Conservation (phyloP, 2,797 vertebrate genomes). For the Hafferia zeledoni region DNA sequence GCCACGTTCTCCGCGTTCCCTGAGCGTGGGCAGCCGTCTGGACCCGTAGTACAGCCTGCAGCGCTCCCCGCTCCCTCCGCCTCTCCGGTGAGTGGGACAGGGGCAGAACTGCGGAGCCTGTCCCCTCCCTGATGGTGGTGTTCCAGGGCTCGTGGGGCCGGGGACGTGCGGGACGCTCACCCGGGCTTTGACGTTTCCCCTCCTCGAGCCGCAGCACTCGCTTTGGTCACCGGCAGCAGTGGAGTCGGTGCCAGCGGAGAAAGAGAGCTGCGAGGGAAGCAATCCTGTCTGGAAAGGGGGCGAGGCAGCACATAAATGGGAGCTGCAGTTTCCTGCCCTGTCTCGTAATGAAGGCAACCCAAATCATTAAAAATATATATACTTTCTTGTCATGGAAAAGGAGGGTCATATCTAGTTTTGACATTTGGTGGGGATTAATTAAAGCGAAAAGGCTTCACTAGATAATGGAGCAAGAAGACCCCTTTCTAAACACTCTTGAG, state of each 20-base stretch:
- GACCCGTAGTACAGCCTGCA: not conserved
- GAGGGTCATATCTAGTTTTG: slow-evolving; percentile 6
- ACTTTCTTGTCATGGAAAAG: not conserved
- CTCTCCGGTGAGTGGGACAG: not conserved
- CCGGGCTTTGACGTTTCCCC: not conserved
- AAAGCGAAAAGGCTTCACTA: not conserved
- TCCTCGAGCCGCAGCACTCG: not conserved
- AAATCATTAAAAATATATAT: not conserved
- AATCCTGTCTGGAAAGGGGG: not conserved
- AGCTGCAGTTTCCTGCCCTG: slow-evolving; percentile 7
- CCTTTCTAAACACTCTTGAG: not conserved
- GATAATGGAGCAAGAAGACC: not conserved
- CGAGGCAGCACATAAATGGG: not conserved
- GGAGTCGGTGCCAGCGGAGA: not conserved
- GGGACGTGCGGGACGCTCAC: not conserved
- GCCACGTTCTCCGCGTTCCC: not conserved
- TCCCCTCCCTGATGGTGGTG: not conserved
- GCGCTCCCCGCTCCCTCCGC: not conserved
- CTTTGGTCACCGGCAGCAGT: not conserved
- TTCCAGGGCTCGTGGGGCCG: not conserved
- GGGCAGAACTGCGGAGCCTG: not conserved
- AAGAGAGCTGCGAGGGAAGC: not conserved
- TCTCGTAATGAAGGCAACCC: not conserved
- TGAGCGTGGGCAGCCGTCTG: not conserved
- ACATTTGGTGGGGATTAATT: not conserved